Evolutionary conservation across 2,113 vertebrate species (phyloP).

Genomic region (Chauna torquata): DNA sequence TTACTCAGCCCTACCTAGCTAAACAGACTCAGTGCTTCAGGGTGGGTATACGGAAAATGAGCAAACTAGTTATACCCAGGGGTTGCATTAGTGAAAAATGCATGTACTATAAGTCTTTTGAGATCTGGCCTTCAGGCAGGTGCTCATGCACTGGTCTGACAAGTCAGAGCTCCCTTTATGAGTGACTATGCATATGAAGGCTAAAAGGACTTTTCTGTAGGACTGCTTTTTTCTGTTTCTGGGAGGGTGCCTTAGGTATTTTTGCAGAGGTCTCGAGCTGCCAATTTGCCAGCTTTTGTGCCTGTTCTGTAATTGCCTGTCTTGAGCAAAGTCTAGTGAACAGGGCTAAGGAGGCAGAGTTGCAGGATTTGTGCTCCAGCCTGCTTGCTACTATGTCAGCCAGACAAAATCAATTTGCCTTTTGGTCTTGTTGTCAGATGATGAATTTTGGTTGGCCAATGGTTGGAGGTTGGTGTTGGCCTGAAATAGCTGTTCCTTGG

Average conservation of each 20-base stretch:
- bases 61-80: not conserved
- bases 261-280: not conserved
- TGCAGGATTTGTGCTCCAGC: not conserved
- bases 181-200: not conserved
- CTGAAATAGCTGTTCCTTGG: not conserved
- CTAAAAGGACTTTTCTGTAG: not conserved
- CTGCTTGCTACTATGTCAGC: not conserved
- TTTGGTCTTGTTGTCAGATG: not conserved
- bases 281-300: not conserved
- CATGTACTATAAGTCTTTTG: rapidly evolving
- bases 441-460: not conserved
- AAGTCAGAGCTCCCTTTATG: not conserved
- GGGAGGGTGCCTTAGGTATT: rapidly evolving
- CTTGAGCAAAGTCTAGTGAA: not conserved
- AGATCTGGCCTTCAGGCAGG: not conserved
- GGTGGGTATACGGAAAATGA: not conserved
- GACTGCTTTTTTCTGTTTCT: not conserved
- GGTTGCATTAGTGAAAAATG: rapidly evolving
- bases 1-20: not conserved
- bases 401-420: not conserved
- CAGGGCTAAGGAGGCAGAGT: not conserved
- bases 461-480: too few species aligned
- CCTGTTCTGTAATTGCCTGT: not conserved
- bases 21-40: not conserved
- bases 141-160: rapidly evolving